A percentile compares a stretch with the other conserved stretches of the same genome.
phyloP scores from a whole-genome alignment of 2,888 invertebrate species.

The Acanthoscelides obtectus region DNA sequence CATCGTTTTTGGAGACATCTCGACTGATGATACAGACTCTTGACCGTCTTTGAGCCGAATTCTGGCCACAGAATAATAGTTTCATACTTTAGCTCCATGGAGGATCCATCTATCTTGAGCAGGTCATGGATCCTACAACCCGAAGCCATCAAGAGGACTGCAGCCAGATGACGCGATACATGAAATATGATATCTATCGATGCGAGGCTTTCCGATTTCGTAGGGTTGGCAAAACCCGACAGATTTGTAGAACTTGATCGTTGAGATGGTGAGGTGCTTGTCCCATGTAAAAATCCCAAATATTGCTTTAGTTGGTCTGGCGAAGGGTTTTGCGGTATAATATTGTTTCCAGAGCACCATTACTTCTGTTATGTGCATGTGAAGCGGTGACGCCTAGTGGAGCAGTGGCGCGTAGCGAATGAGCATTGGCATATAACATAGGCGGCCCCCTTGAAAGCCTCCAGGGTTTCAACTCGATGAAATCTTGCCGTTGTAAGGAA shows the following conservation, averaged over 20 bases:
- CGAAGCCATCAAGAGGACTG: conserved; percentile 16
- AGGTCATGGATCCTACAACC: conserved; percentile 15
- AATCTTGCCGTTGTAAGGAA: no score
- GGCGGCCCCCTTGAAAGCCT: no score
- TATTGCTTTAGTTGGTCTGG: conserved; percentile 13
- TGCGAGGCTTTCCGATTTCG: conserved; percentile 3
- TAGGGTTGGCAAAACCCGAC: conserved; percentile 13
- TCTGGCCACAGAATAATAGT: conserved; percentile 25
- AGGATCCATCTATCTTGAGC: conserved; percentile 8
- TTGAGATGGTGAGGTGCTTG: conserved; percentile 18
- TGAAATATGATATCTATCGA: conserved; percentile 13
- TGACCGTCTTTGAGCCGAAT: conserved; percentile 29
- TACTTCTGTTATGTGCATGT: no score
- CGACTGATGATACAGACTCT: conserved; percentile 10
- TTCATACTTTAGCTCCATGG: conserved; percentile 6
- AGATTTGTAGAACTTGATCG: conserved; percentile 28
- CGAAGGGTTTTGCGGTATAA: conserved; percentile 9
- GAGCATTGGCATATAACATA: no score
- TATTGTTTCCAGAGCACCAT: conserved; percentile 5
- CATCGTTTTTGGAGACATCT: conserved; percentile 17
- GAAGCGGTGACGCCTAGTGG: no score
- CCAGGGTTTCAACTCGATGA: no score
- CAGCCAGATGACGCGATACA: conserved; percentile 12
- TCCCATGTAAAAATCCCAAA: conserved; percentile 13
- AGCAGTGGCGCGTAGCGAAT: no score